These are phyloP conservation scores for Takifugu rubripes DNA, from an alignment of 2,797 vertebrate species.

Conservation along the genomic window DNA sequence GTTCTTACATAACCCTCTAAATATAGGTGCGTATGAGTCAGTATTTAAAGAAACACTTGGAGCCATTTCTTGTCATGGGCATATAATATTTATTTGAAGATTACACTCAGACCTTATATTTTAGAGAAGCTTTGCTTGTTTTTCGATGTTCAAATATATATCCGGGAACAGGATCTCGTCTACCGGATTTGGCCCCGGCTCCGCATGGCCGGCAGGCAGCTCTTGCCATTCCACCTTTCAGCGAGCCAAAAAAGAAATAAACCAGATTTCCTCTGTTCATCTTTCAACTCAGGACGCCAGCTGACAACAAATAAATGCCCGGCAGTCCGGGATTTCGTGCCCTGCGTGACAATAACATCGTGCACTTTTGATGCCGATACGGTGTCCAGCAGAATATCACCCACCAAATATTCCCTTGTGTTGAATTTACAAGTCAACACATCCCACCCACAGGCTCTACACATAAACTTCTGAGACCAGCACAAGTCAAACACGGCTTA, in stretches of 20 bases:
- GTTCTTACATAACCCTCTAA: conserved; percentile 39
- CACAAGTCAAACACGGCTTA: conserved; percentile 53
- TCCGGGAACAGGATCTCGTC: conserved; percentile 34
- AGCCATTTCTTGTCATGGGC: neutral
- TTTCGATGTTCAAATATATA: conserved; percentile 34
- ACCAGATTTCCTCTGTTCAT: conserved; percentile 39
- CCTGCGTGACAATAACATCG: conserved; percentile 11
- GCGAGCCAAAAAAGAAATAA: conserved; percentile 35
- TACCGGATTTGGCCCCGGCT: conserved; percentile 19
- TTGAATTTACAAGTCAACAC: conserved; percentile 52
- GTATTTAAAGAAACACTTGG: neutral
- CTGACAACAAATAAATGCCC: conserved; percentile 30
- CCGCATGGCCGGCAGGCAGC: conserved; percentile 34
- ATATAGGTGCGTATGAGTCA: conserved; percentile 35
- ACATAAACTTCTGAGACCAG: conserved; percentile 42
- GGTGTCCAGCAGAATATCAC: conserved; percentile 39
- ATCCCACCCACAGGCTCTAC: conserved; percentile 39
- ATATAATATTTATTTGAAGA: conserved; percentile 20
- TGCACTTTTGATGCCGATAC: conserved; percentile 17
- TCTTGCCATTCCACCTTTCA: conserved; percentile 30
- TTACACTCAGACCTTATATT: conserved; percentile 15
- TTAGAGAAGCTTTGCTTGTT: conserved; percentile 12
- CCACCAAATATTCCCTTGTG: conserved; percentile 49
- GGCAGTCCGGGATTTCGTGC: conserved; percentile 2
- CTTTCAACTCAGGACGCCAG: conserved; percentile 18